phyloP scores from a whole-genome alignment of 2,888 invertebrate species.

The Proisotoma minuta region DNA sequence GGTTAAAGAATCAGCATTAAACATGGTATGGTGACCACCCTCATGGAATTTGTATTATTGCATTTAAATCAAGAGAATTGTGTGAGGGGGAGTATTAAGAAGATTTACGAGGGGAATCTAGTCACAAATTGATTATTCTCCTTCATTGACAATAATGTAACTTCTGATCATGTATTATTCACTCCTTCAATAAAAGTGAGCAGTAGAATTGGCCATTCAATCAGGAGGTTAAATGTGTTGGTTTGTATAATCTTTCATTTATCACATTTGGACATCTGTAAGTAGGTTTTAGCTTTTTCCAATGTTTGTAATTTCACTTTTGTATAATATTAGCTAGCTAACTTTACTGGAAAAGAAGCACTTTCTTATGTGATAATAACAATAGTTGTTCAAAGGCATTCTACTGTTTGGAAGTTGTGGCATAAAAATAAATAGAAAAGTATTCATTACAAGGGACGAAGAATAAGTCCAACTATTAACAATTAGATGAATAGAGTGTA shows the following conservation, averaged over 20 bases:
- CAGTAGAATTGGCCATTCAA: no score
- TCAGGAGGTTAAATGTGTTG: no score
- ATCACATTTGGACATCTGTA: no score
- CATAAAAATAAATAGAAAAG: neutral
- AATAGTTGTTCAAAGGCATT: no score
- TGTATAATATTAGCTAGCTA: no score
- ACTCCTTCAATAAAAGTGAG: no score
- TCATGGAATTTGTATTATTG: neutral
- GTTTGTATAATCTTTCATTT: no score
- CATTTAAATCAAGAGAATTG: neutral
- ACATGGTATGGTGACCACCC: neutral
- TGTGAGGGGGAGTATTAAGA: constrained; percentile 6
- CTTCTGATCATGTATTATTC: constrained; percentile 2
- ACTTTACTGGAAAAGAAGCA: no score
- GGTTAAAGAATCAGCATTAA: no score
- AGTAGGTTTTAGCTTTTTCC: no score
- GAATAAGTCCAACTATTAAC: constrained; percentile 29
- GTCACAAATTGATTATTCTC: constrained; percentile 11
- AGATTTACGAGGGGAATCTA: constrained; percentile 8
- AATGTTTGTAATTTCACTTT: no score
- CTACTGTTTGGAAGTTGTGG: constrained; percentile 5
- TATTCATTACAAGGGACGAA: constrained; percentile 13
- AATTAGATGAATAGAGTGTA: constrained; percentile 35
- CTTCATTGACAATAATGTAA: constrained; percentile 5
- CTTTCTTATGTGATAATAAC: no score